Conservation (phyloP, 1,140 invertebrate genomes). For the Heliothis virescens region DNA sequence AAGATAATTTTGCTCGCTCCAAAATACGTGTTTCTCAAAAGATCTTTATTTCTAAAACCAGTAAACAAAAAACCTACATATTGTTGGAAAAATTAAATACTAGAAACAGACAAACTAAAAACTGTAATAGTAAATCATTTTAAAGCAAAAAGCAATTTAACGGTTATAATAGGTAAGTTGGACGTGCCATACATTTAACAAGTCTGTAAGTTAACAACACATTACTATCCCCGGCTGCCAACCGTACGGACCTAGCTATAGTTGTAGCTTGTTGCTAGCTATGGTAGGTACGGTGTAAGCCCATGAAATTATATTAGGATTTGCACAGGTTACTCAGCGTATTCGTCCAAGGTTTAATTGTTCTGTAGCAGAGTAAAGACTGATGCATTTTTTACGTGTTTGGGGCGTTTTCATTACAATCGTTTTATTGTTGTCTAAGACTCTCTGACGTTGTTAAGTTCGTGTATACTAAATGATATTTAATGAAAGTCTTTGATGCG, state of each 20-base stretch:
- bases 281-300: not conserved
- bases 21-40: no score
- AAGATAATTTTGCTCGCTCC: no score
- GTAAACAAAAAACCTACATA: not conserved
- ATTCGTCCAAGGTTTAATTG: conserved; percentile 32
- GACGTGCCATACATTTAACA: conserved; percentile 60
- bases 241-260: conserved; percentile 6
- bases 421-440: conserved; percentile 18
- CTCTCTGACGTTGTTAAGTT: not conserved
- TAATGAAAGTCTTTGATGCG: not conserved
- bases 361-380: conserved; percentile 4
- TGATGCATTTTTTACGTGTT: conserved; percentile 16
- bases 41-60: not conserved
- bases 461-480: not conserved
- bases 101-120: conserved; percentile 40
- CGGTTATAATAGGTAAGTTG: conserved; percentile 54
- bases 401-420: conserved; percentile 14
- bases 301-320: conserved; percentile 44
- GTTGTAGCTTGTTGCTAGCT: not conserved
- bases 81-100: conserved; percentile 22
- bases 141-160: conserved; percentile 54
- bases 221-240: conserved; percentile 57
- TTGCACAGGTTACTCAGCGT: conserved; percentile 19
- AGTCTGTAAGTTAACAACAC: conserved; percentile 59
- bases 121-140: conserved; percentile 49